Conservation (phyloP, 2,888 invertebrate species). For the Drosophila yooni region DNA sequence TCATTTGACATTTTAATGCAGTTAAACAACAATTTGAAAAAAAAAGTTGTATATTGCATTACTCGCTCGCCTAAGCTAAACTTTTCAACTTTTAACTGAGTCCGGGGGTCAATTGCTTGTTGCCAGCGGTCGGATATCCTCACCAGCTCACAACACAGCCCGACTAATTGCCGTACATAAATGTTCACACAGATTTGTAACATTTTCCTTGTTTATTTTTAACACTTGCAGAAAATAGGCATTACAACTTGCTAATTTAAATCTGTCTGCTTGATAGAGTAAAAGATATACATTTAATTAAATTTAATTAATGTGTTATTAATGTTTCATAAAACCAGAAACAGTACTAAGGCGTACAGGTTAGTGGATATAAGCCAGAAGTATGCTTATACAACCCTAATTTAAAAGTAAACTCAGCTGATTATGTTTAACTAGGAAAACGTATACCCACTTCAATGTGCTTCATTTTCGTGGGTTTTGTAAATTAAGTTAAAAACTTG, state of each 20-base stretch:
- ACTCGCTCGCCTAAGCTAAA: conserved; percentile 40
- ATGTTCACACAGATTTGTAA: conserved; percentile 24
- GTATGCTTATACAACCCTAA: not conserved
- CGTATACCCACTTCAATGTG: conserved; percentile 4
- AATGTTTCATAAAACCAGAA: not conserved
- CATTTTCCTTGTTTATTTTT: conserved; percentile 3
- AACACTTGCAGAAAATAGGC: conserved; percentile 6
- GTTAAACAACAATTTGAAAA: conserved; percentile 66
- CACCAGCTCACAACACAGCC: conserved; percentile 3
- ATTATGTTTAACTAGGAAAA: not conserved
- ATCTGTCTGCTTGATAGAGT: not conserved
- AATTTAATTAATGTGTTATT: not conserved
- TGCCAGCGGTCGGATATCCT: conserved; percentile 19
- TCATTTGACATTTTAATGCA: conserved; percentile 78
- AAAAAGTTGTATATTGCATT: conserved; percentile 67
- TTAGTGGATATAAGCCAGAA: not conserved
- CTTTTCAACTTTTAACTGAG: conserved; percentile 49
- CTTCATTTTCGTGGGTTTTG: conserved; percentile 12
- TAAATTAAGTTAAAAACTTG: conserved; percentile 62
- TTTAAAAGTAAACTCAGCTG: not conserved
- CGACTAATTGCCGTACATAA: conserved; percentile 31
- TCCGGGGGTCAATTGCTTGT: conserved; percentile 28
- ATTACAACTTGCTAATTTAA: conserved; percentile 7
- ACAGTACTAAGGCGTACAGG: not conserved
- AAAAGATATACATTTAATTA: no score